Evolutionary conservation across 2,113 vertebrate species (phyloP).

Genomic region (Ellobius talpinus): DNA sequence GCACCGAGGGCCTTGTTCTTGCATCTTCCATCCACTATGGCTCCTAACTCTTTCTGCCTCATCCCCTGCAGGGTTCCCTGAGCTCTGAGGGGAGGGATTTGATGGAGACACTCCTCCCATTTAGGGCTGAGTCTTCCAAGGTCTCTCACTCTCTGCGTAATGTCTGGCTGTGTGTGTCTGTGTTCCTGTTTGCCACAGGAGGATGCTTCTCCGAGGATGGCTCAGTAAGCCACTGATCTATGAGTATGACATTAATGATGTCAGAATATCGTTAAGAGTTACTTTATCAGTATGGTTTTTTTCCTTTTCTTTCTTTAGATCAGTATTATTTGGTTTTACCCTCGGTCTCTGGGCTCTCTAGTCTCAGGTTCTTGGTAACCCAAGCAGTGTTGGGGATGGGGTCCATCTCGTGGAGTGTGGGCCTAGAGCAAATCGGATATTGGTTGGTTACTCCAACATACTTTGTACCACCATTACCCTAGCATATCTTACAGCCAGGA

Average conservation of each 20-base stretch:
- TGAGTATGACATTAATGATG: not conserved
- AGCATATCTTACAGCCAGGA: not conserved
- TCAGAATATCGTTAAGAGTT: not conserved
- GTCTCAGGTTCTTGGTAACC: not conserved
- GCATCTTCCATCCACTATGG: not conserved
- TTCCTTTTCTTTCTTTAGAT: not conserved
- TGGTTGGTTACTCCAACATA: not conserved
- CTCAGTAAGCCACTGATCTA: not conserved
- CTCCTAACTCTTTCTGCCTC: not conserved
- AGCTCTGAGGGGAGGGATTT: not conserved
- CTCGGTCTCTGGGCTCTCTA: not conserved
- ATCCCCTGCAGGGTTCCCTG: not conserved
- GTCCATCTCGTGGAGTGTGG: too few species aligned
- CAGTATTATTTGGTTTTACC: not conserved
- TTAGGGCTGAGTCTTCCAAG: not conserved
- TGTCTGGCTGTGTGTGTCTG: not conserved
- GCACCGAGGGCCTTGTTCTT: not conserved
- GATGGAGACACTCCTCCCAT: not conserved
- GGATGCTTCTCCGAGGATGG: not conserved
- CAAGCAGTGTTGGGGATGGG: not conserved
- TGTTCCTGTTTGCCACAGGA: not conserved
- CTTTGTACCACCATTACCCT: not conserved
- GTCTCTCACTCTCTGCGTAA: not conserved
- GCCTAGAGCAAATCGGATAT: not conserved
- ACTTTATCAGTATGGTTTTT: not conserved